Evolutionary conservation across 2,797 vertebrate genomes (phyloP).

Genomic region (Heliangelus exortis): DNA sequence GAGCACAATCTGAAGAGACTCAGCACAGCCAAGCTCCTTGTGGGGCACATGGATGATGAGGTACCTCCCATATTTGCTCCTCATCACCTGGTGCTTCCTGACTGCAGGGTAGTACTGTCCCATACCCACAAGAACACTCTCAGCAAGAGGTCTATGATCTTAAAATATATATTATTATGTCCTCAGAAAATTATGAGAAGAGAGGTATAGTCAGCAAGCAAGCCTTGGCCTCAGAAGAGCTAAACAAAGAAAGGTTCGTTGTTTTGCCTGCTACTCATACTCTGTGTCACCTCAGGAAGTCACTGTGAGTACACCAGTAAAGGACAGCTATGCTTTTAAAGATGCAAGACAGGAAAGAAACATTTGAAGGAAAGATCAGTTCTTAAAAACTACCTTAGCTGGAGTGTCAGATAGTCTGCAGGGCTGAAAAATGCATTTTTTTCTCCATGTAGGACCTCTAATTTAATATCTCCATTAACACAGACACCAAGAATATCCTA

Average conservation of each 20-base stretch:
- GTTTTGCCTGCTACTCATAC: background rate
- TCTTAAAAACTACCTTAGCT: background rate
- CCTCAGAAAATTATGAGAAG: background rate
- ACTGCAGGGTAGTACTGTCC: background rate
- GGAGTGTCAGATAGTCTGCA: background rate
- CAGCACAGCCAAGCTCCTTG: background rate
- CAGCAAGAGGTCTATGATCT: background rate
- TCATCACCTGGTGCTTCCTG: background rate
- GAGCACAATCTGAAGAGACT: background rate
- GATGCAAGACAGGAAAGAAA: background rate
- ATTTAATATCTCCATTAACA: background rate
- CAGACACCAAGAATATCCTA: background rate
- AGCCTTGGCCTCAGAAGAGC: background rate
- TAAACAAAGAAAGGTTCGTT: background rate
- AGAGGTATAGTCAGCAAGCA: background rate
- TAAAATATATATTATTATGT: background rate
- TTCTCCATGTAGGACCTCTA: background rate
- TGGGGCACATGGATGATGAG: accelerated
- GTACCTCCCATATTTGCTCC: background rate
- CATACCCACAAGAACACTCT: background rate
- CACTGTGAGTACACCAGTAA: background rate
- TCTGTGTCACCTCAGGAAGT: background rate
- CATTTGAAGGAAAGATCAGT: background rate
- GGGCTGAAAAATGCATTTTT: background rate
- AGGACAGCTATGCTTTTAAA: background rate